A percentile compares a stretch with the other conserved stretches of the same genome.
These are phyloP conservation scores for Nasonia giraulti DNA, from an alignment of 1,140 invertebrate genomes.

Conservation along the genomic window DNA sequence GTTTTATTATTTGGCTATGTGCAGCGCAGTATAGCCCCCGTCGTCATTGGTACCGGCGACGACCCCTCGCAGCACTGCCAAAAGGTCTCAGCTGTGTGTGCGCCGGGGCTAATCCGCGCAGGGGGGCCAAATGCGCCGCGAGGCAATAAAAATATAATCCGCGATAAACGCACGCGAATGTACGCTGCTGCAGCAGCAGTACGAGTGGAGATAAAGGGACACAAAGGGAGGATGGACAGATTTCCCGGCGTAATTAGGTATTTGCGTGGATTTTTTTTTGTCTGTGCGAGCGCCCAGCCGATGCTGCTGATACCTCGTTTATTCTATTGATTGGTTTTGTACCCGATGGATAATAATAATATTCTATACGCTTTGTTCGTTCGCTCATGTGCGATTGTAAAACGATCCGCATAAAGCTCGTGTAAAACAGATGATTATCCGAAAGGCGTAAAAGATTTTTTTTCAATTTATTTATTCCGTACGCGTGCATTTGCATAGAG, in stretches of 20 bases:
- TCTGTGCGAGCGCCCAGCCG: not conserved
- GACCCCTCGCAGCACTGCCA: not conserved
- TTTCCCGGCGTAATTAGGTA: constrained; percentile 18
- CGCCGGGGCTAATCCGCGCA: constrained; percentile 59
- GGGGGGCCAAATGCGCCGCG: constrained; percentile 38
- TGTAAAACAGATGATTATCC: not conserved
- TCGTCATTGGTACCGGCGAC: not conserved
- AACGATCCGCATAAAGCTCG: not conserved
- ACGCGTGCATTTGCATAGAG: not conserved
- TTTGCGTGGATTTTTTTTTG: constrained; percentile 7
- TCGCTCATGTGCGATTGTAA: not conserved
- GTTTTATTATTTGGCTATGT: constrained; percentile 12
- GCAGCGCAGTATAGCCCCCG: not conserved
- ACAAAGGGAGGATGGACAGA: not conserved
- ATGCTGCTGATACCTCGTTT: not conserved
- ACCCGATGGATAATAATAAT: not conserved
- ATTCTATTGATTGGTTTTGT: not conserved
- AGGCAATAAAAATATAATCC: constrained; percentile 65
- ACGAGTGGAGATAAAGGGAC: not conserved
- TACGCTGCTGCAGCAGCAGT: constrained; percentile 7
- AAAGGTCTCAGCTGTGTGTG: constrained; percentile 61
- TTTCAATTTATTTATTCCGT: not conserved
- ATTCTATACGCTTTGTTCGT: not conserved
- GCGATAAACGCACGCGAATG: constrained; percentile 58
- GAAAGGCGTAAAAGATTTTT: not conserved